These are phyloP conservation scores for Nebria salina DNA, from an alignment of 2,888 invertebrate genomes.

Conservation along the genomic window DNA sequence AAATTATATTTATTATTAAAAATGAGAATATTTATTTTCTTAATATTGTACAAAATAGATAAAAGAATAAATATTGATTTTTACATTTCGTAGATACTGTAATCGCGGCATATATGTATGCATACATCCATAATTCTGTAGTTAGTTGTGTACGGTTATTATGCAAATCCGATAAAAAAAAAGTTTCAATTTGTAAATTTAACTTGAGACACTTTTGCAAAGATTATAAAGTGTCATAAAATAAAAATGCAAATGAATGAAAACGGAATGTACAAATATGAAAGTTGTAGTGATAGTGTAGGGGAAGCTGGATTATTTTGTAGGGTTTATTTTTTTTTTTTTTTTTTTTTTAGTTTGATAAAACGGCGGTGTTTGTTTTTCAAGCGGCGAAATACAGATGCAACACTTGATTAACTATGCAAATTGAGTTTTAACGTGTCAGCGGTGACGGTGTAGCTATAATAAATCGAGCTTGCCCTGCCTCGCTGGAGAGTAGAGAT, in stretches of 20 bases:
- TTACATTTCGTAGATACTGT: too few relatives aligned
- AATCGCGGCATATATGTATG: too few relatives aligned
- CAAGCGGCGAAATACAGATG: constrained; percentile 37
- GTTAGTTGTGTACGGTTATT: too few relatives aligned
- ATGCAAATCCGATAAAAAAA: too few relatives aligned
- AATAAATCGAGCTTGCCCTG: constrained; percentile 36
- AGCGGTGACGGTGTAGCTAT: constrained; percentile 42
- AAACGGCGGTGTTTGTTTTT: constrained; percentile 38
- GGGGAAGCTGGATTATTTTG: not conserved
- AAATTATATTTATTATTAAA: too few relatives aligned
- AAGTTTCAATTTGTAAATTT: too few relatives aligned
- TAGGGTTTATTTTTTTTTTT: not conserved
- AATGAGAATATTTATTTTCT: too few relatives aligned
- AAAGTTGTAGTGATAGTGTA: not conserved
- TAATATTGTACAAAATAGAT: too few relatives aligned
- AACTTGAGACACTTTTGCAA: too few relatives aligned
- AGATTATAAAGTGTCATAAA: too few relatives aligned
- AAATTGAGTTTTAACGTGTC: constrained; percentile 47
- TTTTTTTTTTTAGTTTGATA: constrained; percentile 7
- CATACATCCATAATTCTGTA: too few relatives aligned
- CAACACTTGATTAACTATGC: constrained; percentile 46
- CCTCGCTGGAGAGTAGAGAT: constrained; percentile 4
- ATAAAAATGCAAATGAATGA: not conserved
- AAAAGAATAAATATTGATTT: too few relatives aligned
- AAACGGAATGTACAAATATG: not conserved